phyloP scores from a whole-genome alignment of 30 jellyfish, hydroid and myxozoan genomes.

The Euphysa ruthae region DNA sequence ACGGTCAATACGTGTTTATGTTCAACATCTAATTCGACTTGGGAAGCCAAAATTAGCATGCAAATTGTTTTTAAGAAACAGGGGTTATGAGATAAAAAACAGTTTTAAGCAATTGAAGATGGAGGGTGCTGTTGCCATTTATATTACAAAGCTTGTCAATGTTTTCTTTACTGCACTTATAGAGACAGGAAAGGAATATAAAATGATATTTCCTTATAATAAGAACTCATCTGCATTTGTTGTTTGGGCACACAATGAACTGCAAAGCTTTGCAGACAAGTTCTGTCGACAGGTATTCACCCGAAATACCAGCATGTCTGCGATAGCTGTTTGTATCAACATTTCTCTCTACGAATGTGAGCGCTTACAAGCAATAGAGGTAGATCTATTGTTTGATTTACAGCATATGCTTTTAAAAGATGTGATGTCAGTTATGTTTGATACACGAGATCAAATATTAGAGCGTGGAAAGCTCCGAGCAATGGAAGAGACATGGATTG shows the following conservation, averaged over 20 bases:
- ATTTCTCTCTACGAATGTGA: slow-evolving; percentile 61
- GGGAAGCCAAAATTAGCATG: slow-evolving; percentile 88
- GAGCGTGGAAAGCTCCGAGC: slow-evolving; percentile 79
- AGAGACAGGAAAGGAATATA: slow-evolving; percentile 80
- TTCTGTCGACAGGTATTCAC: slow-evolving; percentile 88
- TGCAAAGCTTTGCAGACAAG: slow-evolving; percentile 63
- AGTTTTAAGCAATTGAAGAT: slow-evolving; percentile 83
- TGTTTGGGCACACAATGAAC: slow-evolving; percentile 88
- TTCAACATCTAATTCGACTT: slow-evolving; percentile 63
- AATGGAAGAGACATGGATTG: slow-evolving; percentile 81
- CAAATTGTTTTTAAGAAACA: slow-evolving; percentile 67
- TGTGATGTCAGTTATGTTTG: slow-evolving; percentile 75
- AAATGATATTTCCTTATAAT: slow-evolving; percentile 47
- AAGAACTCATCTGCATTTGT: slow-evolving; percentile 79
- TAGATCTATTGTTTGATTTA: slow-evolving; percentile 76
- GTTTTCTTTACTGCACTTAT: slow-evolving; percentile 70
- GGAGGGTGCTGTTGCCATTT: slow-evolving; percentile 87
- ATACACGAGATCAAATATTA: slow-evolving; percentile 76
- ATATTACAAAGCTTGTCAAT: slow-evolving; percentile 64
- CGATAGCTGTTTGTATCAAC: slow-evolving; percentile 70
- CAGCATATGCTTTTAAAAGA: slow-evolving; percentile 87
- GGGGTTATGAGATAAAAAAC: slow-evolving; percentile 81
- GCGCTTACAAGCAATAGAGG: slow-evolving; percentile 49
- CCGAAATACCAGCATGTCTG: slow-evolving; percentile 62
- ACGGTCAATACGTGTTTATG: slow-evolving; percentile 75